These are phyloP conservation scores for Branchellion lobata DNA, from an alignment of 2,888 invertebrate genomes.

Conservation along the genomic window DNA sequence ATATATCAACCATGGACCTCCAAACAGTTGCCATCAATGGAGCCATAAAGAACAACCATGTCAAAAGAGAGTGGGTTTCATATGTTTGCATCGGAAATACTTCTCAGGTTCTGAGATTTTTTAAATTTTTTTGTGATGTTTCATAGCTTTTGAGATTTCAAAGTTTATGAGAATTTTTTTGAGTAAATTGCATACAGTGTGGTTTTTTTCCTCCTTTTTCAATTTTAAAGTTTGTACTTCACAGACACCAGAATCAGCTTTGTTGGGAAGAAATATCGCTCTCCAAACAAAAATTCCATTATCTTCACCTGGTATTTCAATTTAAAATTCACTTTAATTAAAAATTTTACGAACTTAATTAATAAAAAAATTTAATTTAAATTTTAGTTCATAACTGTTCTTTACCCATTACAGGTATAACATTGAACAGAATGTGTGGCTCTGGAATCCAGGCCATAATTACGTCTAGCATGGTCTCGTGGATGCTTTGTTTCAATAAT, in stretches of 20 bases:
- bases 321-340: neutral
- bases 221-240: neutral
- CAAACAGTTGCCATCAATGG: constrained; percentile 69
- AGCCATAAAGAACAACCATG: constrained; percentile 61
- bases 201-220: too few relatives aligned
- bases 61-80: constrained; percentile 83
- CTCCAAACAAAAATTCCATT: neutral
- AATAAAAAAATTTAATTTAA: neutral
- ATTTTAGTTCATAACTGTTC: neutral
- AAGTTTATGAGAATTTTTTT: neutral
- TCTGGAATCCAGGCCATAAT: constrained; percentile 94
- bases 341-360: neutral
- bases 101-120: constrained; percentile 66
- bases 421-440: constrained; percentile 90
- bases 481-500: too few relatives aligned
- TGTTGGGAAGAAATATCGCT: neutral
- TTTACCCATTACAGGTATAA: constrained; percentile 72
- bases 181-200: neutral
- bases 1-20: constrained; percentile 66
- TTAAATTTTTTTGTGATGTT: neutral
- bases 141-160: neutral
- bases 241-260: neutral
- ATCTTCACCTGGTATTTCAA: neutral
- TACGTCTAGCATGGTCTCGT: constrained; percentile 86
- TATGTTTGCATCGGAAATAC: constrained; percentile 88